Base-by-base conservation (phyloP, 2,888 invertebrate species). In the Acanthosoma haemorrhoidale region DNA sequence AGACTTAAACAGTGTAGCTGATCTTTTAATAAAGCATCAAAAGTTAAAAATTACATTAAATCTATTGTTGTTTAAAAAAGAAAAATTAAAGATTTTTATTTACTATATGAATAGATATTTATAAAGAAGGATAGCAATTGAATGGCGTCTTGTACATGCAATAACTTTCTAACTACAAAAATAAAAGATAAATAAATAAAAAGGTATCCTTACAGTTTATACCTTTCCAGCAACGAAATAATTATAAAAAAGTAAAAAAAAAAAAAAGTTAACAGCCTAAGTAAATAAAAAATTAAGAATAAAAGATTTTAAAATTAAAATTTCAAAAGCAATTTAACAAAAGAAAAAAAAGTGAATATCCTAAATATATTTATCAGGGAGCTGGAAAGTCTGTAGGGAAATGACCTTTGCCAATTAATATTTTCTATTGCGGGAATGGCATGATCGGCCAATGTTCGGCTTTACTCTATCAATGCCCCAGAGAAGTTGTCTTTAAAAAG, bases 381-480 rank as follows among this genome's bases (percentile, higher is more conserved):
- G 71, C 71, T 71, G 71, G 71, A 71, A 71, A 71, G 71, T 69
- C 69, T 71, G 71, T 41, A 69, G 69, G 71, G 67, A 71, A 57
- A 63, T 70, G 59, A 59, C 63, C 63, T 63, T 63, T 70, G 36
- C 25, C 41, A 41, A 68, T 68, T 32, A 38, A 57, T 68, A 57
- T 16, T 61, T 15, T 38, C 6, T 18, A 68, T 8, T 25, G 15
- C 43, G 31, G 68, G 36, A 43, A 29, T 34, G 68, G 41, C 39
- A 39, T 43, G 39, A 64, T 63, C 25, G 43, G 31, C 64, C 64
- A 64, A 64, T 36, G 5, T 38, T 36, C 64, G 31, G 58, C 63
- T 74, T 73, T 73, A 73, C 73, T 73, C 73, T 73, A 73, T 73
- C 73, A 73, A 73, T 73, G 73, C 73, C 73, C 71, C 63, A 57